Evolutionary conservation across 1,140 invertebrate species (phyloP).

Genomic region (Amphibalanus amphitrite): DNA sequence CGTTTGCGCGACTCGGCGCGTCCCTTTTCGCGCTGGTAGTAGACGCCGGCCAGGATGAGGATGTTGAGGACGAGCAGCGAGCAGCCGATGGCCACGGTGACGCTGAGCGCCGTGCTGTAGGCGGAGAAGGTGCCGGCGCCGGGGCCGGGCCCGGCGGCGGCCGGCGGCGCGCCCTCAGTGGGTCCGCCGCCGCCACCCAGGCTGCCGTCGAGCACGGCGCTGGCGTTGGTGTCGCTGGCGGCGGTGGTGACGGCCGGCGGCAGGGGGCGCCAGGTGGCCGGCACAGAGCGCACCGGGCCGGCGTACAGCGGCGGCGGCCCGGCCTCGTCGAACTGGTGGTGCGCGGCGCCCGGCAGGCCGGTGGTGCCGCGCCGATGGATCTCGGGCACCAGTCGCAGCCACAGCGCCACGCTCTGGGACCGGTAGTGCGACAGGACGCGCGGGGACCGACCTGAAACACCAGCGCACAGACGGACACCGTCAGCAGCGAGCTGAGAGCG

Average conservation of each 20-base stretch:
- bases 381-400: constrained; percentile 86
- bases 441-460: constrained; percentile 55
- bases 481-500: too few species aligned
- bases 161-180: background rate
- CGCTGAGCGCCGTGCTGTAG: constrained; percentile 69
- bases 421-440: constrained; percentile 87
- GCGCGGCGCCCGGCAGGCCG: constrained; percentile 3
- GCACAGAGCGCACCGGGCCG: constrained; percentile 7
- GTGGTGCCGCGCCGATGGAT: constrained; percentile 45
- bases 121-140: constrained; percentile 46
- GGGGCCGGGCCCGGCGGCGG: background rate
- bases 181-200: background rate
- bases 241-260: constrained; percentile 10
- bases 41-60: constrained; percentile 81
- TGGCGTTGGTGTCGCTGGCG: constrained; percentile 12
- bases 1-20: constrained; percentile 55
- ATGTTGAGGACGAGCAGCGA: constrained; percentile 75
- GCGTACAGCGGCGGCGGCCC: constrained; percentile 6
- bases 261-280: constrained; percentile 7
- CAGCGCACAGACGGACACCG: background rate
- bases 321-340: constrained; percentile 10
- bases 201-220: constrained; percentile 14
- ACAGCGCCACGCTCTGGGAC: constrained; percentile 85
- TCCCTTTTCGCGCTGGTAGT: constrained; percentile 76
- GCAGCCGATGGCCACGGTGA: constrained; percentile 87